Evolutionary conservation across 2,797 vertebrate genomes (phyloP).

Genomic region (Xenops minutus): DNA sequence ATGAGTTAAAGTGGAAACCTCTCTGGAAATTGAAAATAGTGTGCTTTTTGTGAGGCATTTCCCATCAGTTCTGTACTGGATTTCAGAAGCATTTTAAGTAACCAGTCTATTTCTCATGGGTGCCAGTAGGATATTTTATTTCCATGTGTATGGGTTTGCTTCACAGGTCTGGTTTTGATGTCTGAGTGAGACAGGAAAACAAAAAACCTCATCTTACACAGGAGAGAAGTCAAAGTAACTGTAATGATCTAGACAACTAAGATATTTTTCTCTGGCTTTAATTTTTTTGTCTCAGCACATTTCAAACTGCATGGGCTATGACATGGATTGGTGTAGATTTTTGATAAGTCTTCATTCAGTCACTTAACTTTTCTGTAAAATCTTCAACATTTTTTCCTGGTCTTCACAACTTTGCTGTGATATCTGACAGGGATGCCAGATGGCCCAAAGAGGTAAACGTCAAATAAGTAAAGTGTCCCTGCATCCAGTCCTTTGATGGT

Average conservation of each 20-base stretch:
- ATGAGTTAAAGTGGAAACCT: background rate
- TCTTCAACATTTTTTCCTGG: constrained; percentile 87
- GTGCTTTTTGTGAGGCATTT: background rate
- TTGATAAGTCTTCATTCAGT: background rate
- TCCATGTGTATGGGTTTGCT: background rate
- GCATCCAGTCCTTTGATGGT: constrained; percentile 83
- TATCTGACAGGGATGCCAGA: constrained; percentile 89
- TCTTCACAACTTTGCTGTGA: constrained; percentile 87
- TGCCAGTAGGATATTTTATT: background rate
- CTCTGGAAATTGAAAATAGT: background rate
- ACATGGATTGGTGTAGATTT: background rate
- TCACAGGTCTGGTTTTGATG: background rate
- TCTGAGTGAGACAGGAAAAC: background rate
- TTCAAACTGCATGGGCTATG: background rate
- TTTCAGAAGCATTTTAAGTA: background rate
- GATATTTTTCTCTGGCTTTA: background rate
- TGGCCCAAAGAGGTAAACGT: constrained; percentile 89
- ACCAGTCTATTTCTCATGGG: background rate
- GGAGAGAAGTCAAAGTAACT: background rate
- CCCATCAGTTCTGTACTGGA: background rate
- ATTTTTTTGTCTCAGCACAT: background rate
- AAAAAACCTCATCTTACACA: background rate
- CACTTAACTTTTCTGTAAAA: background rate
- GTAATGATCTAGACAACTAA: background rate
- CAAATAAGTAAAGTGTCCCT: constrained; percentile 85